phyloP scores from a whole-genome alignment of 92 coral and sea anemone genomes.

The Montipora capitata region DNA sequence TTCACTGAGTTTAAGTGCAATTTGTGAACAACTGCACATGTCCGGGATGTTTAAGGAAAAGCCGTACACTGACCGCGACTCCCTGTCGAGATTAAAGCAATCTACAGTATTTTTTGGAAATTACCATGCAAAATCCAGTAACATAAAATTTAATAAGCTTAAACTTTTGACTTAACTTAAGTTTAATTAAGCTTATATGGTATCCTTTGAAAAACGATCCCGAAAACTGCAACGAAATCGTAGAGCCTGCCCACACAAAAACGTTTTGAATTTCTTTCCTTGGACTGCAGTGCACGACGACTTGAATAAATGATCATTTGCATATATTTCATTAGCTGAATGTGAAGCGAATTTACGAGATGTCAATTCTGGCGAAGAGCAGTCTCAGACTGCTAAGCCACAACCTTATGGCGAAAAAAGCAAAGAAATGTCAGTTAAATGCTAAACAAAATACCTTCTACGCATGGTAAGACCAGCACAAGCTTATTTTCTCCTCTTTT shows the following conservation, averaged over 20 bases:
- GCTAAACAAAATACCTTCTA: constrained; percentile 22
- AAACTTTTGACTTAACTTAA: too few species aligned
- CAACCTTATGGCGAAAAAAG: constrained; percentile 15
- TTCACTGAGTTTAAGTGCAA: constrained; percentile 7
- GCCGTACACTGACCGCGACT: not conserved
- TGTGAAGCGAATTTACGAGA: constrained; percentile 49
- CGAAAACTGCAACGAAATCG: constrained; percentile 31
- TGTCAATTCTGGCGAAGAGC: constrained; percentile 49
- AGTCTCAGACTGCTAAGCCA: constrained; percentile 3
- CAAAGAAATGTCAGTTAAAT: not conserved
- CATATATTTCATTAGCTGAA: constrained; percentile 39
- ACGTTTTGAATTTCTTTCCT: constrained; percentile 48
- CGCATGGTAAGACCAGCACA: constrained; percentile 10
- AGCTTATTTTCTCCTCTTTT: constrained; percentile 26
- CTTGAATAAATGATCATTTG: constrained; percentile 66
- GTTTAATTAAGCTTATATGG: too few species aligned
- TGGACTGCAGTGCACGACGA: constrained; percentile 34
- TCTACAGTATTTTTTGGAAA: constrained; percentile 9
- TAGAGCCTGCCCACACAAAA: constrained; percentile 8
- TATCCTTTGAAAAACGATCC: not conserved
- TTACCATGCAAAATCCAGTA: constrained; percentile 5
- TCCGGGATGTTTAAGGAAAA: constrained; percentile 31
- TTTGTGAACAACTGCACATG: constrained; percentile 42
- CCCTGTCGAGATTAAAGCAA: constrained; percentile 38
- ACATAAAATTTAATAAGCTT: too few species aligned